Conservation (phyloP, 2,113 vertebrate species). For the Ranitomeya variabilis region DNA sequence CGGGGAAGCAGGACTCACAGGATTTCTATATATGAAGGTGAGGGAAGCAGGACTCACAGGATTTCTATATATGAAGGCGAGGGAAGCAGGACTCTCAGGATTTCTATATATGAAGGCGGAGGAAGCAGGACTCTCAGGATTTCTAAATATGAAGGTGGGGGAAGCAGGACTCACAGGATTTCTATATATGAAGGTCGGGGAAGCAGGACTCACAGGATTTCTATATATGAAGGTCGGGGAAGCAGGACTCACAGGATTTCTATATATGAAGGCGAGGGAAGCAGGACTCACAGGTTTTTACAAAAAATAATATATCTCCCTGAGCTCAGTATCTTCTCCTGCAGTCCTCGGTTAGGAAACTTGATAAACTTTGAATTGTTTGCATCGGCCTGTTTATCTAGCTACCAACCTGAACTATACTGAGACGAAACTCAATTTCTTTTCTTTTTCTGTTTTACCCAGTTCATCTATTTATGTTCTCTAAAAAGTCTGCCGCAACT, state of each 20-base stretch:
- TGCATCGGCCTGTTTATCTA: not conserved
- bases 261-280: no score
- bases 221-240: no score
- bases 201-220: not conserved
- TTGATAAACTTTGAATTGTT: not conserved
- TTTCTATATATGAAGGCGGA: not conserved
- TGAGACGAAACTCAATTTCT: not conserved
- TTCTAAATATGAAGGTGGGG: not conserved
- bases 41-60: no score
- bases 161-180: not conserved
- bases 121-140: not conserved
- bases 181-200: not conserved
- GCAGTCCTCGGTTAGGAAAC: not conserved
- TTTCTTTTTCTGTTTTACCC: not conserved
- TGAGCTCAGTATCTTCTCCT: not conserved
- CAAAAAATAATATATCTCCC: not conserved
- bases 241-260: no score
- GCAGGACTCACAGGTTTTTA: not conserved
- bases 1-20: no score
- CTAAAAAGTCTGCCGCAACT: not conserved
- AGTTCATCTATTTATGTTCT: not conserved
- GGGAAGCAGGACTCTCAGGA: not conserved
- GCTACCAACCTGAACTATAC: not conserved
- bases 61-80: no score
- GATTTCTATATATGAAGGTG: no score